These are phyloP conservation scores for Trypoxylon attenuatum DNA, from an alignment of 2,888 invertebrate species.

Conservation along the genomic window DNA sequence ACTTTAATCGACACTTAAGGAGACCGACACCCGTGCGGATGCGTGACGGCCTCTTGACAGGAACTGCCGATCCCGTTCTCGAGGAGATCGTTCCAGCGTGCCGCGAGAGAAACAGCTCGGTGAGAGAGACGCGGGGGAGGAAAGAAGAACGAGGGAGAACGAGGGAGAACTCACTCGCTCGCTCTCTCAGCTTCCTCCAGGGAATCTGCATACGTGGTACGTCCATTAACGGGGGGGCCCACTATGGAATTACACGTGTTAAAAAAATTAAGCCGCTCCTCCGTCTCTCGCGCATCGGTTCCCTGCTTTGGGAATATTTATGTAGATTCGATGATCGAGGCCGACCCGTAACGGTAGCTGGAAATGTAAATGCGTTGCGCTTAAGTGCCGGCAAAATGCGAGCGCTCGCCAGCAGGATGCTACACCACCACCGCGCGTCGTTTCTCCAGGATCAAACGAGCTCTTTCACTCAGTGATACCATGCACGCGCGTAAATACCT, in stretches of 20 bases:
- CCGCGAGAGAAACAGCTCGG: constrained; percentile 20
- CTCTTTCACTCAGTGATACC: constrained; percentile 52
- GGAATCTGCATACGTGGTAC: constrained; percentile 61
- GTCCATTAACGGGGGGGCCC: constrained; percentile 60
- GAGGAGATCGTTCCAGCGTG: constrained; percentile 35
- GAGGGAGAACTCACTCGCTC: no score
- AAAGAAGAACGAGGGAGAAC: constrained; percentile 1
- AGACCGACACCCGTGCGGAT: constrained; percentile 38
- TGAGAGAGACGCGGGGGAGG: background rate
- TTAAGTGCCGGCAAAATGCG: constrained; percentile 61
- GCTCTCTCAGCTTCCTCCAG: constrained; percentile 54
- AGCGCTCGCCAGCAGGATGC: no score
- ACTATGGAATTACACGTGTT: constrained; percentile 66
- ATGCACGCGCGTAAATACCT: constrained; percentile 25
- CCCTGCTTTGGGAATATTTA: constrained; percentile 55
- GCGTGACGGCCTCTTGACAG: constrained; percentile 34
- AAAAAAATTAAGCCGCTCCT: constrained; percentile 61
- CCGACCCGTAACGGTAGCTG: constrained; percentile 67
- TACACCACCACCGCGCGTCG: no score
- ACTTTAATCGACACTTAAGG: constrained; percentile 47
- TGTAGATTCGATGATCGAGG: constrained; percentile 62
- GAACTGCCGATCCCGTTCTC: constrained; percentile 15
- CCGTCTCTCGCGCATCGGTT: background rate
- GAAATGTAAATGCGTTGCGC: constrained; percentile 67
- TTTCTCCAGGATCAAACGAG: constrained; percentile 46